Percentiles rank a stretch among this genome's conserved stretches.
phyloP scores from a whole-genome alignment of 2,113 vertebrate species.

The Xenotilapia leptura region DNA sequence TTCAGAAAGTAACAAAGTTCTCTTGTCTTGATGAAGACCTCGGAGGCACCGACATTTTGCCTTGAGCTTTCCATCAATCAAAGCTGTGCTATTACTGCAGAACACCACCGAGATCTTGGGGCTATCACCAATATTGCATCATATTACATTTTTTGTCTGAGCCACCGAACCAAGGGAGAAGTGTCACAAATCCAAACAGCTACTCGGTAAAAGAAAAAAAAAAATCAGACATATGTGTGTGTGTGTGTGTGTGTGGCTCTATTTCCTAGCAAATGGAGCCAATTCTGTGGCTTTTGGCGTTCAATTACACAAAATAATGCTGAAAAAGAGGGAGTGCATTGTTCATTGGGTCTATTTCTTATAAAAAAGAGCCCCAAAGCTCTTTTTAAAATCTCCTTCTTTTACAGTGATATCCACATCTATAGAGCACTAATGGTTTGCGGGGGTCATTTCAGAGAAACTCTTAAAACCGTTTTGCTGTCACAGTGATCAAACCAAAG shows the following conservation, averaged over 20 bases:
- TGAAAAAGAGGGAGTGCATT: background rate
- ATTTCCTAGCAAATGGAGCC: constrained; percentile 4
- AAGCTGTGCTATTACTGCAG: constrained; percentile 20
- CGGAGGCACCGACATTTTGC: constrained; percentile 30
- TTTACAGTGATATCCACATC: background rate
- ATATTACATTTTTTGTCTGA: constrained; percentile 31
- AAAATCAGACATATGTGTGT: background rate
- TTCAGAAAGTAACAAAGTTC: constrained; percentile 37
- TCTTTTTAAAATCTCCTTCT: background rate
- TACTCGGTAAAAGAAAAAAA: background rate
- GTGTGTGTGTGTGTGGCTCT: background rate
- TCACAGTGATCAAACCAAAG: background rate
- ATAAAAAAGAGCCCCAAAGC: background rate
- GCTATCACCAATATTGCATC: constrained; percentile 39
- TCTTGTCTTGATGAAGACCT: constrained; percentile 40
- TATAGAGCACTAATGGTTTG: background rate
- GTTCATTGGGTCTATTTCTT: background rate
- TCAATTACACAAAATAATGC: background rate
- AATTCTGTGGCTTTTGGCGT: constrained; percentile 5
- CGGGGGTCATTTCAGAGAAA: background rate
- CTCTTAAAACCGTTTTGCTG: background rate
- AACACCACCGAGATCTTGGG: constrained; percentile 13
- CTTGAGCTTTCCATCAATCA: constrained; percentile 54
- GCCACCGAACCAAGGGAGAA: constrained; percentile 1
- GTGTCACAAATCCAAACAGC: background rate